These are phyloP conservation scores for Hyperoplus lanceolatus DNA, from an alignment of 2,797 vertebrate species.

Conservation along the genomic window DNA sequence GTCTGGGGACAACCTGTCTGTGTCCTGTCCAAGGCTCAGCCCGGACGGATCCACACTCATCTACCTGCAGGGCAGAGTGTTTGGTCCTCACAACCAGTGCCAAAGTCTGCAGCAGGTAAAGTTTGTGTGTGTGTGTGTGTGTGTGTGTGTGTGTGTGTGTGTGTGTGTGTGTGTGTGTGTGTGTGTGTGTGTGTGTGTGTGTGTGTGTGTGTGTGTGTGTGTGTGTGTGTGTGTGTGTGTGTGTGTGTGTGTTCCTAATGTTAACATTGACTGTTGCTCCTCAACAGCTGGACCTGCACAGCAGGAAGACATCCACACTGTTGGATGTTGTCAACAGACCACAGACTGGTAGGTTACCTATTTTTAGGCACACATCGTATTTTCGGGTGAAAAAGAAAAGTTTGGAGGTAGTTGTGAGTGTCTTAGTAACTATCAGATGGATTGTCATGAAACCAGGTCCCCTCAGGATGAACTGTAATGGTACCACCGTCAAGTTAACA, in stretches of 20 bases:
- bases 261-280: conserved; percentile 16
- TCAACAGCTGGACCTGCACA: conserved; percentile 81
- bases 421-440: background rate
- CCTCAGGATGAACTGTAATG: background rate
- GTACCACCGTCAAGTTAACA: background rate
- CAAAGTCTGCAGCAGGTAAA: conserved; percentile 84
- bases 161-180: background rate
- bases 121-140: background rate
- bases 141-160: background rate
- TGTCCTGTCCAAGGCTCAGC: conserved; percentile 85
- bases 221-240: background rate
- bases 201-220: background rate
- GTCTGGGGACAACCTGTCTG: conserved; percentile 77
- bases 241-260: background rate
- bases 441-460: background rate
- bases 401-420: background rate
- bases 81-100: conserved; percentile 88
- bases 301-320: conserved; percentile 70
- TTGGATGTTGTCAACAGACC: conserved; percentile 83
- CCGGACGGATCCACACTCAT: conserved; percentile 82
- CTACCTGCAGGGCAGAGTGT: conserved; percentile 85
- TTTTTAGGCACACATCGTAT: background rate
- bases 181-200: background rate
- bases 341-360: conserved; percentile 67
- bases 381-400: background rate